These are phyloP conservation scores for Rhamphomyia laevipes DNA, from an alignment of 2,888 invertebrate genomes.

Conservation along the genomic window DNA sequence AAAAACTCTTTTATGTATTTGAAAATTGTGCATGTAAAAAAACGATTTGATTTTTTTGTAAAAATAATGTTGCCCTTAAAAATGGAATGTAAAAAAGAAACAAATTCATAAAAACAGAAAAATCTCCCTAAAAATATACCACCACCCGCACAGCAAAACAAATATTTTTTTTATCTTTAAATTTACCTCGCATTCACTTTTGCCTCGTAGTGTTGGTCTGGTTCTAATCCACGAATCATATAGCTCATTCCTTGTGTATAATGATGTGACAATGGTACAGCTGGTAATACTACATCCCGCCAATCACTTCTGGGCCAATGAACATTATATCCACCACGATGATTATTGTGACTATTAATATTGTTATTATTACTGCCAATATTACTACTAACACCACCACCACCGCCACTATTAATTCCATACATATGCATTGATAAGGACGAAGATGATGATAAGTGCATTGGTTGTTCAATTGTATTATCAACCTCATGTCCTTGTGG, in stretches of 20 bases:
- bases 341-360: slow-evolving; percentile 25
- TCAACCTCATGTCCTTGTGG: slow-evolving; percentile 43
- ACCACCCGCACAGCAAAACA: too few species aligned
- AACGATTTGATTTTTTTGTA: too few species aligned
- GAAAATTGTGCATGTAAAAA: too few species aligned
- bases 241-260: slow-evolving; percentile 53
- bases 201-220: slow-evolving; percentile 54
- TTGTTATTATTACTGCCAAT: slow-evolving; percentile 11
- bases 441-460: slow-evolving; percentile 29
- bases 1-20: too few species aligned
- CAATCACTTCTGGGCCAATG: slow-evolving; percentile 42
- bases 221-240: slow-evolving; percentile 51
- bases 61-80: too few species aligned
- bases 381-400: slow-evolving; percentile 12
- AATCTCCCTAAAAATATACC: too few species aligned
- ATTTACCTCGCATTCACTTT: slow-evolving; percentile 48
- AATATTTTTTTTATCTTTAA: background rate
- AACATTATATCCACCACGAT: slow-evolving; percentile 25
- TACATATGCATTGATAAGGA: slow-evolving; percentile 26
- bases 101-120: too few species aligned
- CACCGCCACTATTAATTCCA: slow-evolving; percentile 17
- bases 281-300: slow-evolving; percentile 47
- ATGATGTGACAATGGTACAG: slow-evolving; percentile 40
- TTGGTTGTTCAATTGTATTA: slow-evolving; percentile 37
- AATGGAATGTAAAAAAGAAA: too few species aligned